Evolutionary conservation across 2,888 invertebrate genomes (phyloP).

Genomic region (Taphrorychus bicolor): DNA sequence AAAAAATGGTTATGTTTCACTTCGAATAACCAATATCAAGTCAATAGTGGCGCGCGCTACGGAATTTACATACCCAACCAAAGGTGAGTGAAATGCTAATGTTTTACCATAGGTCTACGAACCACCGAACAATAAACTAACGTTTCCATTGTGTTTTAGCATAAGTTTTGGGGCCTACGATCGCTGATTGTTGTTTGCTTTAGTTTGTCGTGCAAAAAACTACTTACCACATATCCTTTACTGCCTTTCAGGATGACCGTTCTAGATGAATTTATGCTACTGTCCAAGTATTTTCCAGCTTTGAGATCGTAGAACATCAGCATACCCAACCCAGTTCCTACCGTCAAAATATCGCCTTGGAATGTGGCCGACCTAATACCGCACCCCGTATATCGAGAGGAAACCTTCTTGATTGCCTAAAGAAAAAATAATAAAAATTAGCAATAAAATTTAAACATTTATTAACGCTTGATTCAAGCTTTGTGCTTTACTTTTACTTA

Average conservation of each 20-base stretch:
- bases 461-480: not conserved
- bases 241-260: constrained; percentile 88
- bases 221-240: constrained; percentile 85
- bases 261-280: constrained; percentile 86
- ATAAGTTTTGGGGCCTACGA: no score
- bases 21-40: no score
- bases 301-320: constrained; percentile 93
- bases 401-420: constrained; percentile 77
- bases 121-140: no score
- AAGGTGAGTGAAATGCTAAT: no score
- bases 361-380: constrained; percentile 93
- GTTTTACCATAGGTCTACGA: no score
- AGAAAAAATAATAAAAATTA: constrained; percentile 38
- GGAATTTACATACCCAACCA: no score
- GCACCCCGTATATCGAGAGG: constrained; percentile 88
- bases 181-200: no score
- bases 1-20: no score
- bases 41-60: no score
- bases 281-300: constrained; percentile 90
- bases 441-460: constrained; percentile 8
- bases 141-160: no score
- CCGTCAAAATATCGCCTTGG: constrained; percentile 87
- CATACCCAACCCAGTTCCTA: constrained; percentile 91
- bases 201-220: no score
- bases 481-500: constrained; percentile 49